These are phyloP conservation scores for Cerceris ruficornis DNA, from an alignment of 2,888 invertebrate species.

Conservation along the genomic window DNA sequence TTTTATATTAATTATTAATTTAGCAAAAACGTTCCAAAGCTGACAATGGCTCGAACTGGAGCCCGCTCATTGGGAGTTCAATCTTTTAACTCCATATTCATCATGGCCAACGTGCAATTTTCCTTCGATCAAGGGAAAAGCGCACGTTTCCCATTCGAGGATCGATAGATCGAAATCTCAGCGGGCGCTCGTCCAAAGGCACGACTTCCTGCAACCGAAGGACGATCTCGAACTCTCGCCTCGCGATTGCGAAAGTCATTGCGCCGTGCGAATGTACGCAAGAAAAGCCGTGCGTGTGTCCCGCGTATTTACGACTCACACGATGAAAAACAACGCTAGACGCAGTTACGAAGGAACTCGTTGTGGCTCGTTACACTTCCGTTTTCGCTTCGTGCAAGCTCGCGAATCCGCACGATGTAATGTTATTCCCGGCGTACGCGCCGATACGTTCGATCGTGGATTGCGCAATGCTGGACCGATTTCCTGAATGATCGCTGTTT, in stretches of 20 bases:
- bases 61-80: no score
- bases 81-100: no score
- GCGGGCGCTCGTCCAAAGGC: constrained; percentile 35
- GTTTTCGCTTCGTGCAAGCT: constrained; percentile 35
- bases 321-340: constrained; percentile 2
- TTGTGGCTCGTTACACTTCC: constrained; percentile 62
- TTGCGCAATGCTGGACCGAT: neutral
- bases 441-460: neutral
- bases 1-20: no score
- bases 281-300: constrained; percentile 31
- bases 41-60: no score
- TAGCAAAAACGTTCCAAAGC: no score
- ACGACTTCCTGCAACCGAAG: constrained; percentile 63
- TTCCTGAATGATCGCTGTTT: neutral
- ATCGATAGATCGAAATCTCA: constrained; percentile 41
- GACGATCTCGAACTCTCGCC: constrained; percentile 67
- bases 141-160: constrained; percentile 12
- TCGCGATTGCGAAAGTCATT: constrained; percentile 60
- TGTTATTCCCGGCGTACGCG: neutral
- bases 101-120: no score
- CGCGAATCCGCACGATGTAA: neutral
- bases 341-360: constrained; percentile 50
- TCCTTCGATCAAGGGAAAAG: neutral
- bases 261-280: constrained; percentile 4
- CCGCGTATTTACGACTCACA: constrained; percentile 25